These are phyloP conservation scores for Aphelinus certus DNA, from an alignment of 1,140 invertebrate species.

Conservation along the genomic window DNA sequence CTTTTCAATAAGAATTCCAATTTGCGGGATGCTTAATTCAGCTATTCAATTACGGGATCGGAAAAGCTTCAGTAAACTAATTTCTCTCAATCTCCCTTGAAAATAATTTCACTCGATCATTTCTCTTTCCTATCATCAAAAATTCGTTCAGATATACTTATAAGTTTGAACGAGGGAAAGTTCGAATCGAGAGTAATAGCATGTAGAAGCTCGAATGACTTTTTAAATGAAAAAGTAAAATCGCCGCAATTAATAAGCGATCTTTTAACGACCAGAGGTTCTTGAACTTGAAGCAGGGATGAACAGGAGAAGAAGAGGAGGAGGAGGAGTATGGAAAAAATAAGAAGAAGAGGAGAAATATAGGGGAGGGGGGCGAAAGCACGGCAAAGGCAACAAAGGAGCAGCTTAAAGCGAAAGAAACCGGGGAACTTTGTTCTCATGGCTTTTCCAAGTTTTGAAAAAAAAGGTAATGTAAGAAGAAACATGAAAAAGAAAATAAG, in stretches of 20 bases:
- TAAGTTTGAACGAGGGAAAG: conserved; percentile 25
- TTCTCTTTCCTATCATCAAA: conserved; percentile 1
- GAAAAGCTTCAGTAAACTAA: too few relatives aligned
- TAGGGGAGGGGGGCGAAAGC: background rate
- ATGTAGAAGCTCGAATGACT: conserved; percentile 28
- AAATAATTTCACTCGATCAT: background rate
- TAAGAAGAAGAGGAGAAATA: background rate
- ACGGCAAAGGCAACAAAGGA: conserved; percentile 28
- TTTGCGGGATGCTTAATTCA: too few relatives aligned
- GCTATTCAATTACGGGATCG: too few relatives aligned
- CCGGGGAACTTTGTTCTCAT: conserved; percentile 40
- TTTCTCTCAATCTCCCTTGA: background rate
- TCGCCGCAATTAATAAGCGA: conserved; percentile 37
- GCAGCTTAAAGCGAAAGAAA: conserved; percentile 35
- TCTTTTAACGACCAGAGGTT: conserved; percentile 31
- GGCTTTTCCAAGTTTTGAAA: conserved; percentile 35
- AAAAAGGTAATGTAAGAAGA: conserved; percentile 4
- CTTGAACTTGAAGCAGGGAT: conserved; percentile 21
- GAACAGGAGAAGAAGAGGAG: background rate
- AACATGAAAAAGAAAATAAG: conserved; percentile 17
- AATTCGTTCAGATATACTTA: conserved; percentile 21
- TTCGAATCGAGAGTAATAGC: conserved; percentile 21
- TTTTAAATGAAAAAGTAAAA: conserved; percentile 36
- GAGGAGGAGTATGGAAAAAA: background rate
- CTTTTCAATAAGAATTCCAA: too few relatives aligned